These are phyloP conservation scores for Cossypha polioptera DNA, from an alignment of 2,797 vertebrate genomes.

Conservation along the genomic window DNA sequence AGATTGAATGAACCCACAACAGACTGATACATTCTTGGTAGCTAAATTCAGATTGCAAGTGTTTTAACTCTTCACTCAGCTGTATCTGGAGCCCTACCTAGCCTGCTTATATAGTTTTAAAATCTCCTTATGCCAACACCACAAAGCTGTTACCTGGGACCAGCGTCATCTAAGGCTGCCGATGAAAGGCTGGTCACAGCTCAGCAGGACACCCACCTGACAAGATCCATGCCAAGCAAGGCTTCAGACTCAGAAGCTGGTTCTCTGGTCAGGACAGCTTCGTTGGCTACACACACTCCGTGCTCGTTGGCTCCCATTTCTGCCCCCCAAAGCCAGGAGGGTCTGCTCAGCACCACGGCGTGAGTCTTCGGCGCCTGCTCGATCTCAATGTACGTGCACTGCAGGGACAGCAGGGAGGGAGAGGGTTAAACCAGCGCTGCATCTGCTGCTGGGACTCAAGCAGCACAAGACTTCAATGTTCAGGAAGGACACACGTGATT, in stretches of 20 bases:
- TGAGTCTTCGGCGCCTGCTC: constrained; percentile 78
- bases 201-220: constrained; percentile 72
- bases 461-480: not conserved
- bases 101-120: not conserved
- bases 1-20: not conserved
- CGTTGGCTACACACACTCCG: constrained; percentile 80
- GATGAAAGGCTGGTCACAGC: not conserved
- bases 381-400: constrained; percentile 81
- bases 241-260: constrained; percentile 75
- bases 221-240: constrained; percentile 82
- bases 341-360: constrained; percentile 78
- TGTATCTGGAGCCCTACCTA: not conserved
- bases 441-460: not conserved
- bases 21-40: not conserved
- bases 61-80: not conserved
- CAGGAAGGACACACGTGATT: not conserved
- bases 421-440: not conserved
- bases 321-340: constrained; percentile 83
- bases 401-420: not conserved
- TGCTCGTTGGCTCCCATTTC: constrained; percentile 84
- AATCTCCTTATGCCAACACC: not conserved
- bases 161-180: not conserved
- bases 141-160: not conserved
- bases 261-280: constrained; percentile 71
- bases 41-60: not conserved